Base-by-base conservation (phyloP, 2,888 invertebrate species). In the Sinodicranocentrus sp. region DNA sequence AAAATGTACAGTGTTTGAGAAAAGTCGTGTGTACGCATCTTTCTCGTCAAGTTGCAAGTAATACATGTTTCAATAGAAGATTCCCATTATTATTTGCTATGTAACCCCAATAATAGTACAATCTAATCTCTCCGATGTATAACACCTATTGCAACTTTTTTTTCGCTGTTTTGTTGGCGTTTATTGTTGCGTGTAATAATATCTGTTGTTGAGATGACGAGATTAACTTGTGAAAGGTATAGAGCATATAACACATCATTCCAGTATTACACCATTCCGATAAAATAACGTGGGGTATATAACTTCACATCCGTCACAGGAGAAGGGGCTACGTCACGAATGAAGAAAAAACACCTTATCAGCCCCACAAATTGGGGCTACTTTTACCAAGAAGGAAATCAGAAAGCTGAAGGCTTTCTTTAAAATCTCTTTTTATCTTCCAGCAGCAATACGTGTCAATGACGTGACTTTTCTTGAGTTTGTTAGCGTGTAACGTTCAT, bases 121-220 rank as follows among this genome's bases (percentile, higher is more conserved):
- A 63, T 25, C 26, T 61, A 57, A 63, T 23, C 48, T 71, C 44
- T 77, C 25, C 19, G 21, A 70, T 78, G 68, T 61, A 70, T 78
- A 59, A 70, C 70, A 78, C 13, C 59, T 19, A 63, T 25, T 26
- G 77, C 54, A 65, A 76, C 75, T 78, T 70, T 63, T 76, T 63
- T 63, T 63, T 23, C 2, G 25, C 21, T 59, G 70, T 59, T 70
- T 82, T 82, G 80, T 82, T 82, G 80, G 54, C 80, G 80, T 73
- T 82, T 82, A 82, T 82, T 82, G 80, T 82, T 82, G 80, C 80
- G 80, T 82, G 80, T 82, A 82, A 82, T 82, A 73, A 73, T 82
- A 73, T 72, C 72, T 65, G 72, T 65, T 71, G 68, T 68, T 78
- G 61, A 71, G 65, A 80, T 80, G 79, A 80, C 79, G 79, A 80